Base-by-base conservation (phyloP, 1,140 invertebrate genomes). In the Schlechtendalia chinensis region DNA sequence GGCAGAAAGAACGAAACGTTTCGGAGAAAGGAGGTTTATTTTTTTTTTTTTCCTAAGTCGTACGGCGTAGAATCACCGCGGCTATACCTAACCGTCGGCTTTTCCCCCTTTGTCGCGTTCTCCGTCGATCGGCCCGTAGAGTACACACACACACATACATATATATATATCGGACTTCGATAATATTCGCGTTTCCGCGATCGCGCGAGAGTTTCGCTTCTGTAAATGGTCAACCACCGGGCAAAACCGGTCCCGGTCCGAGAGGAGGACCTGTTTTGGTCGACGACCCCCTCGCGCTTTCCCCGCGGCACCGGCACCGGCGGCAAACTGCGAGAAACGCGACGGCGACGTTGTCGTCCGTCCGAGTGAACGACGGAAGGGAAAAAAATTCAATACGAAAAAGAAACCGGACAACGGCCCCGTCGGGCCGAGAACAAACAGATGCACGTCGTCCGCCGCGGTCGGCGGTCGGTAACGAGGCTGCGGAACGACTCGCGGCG, bases 201-300 rank as follows among this genome's bases (percentile, higher is more conserved):
- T 67, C 74, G 22, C 74, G 22, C 16, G 56, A 77, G 56, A 77
- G 56, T 77, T 77, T 77, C 74, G 56, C n/a, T 77, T 77, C 74
- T 77, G 32, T 77, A 77, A 77, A 77, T 77, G 74, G 74, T 61
- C 54, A 77, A 61, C 32, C 56, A 27, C n/a, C 56, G 32, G 39
- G n/a, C 32, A 77, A 77, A 77, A 77, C 74, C 74, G 74, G 74
- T 77, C 74, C n/a, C n/a, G n/a, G n/a, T 19, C n/a, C 39, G 14
- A 39, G 32, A 39, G 32, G 32, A 24, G 45, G 54, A 77, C 54
- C 32, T n/a, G 74, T 77, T 77, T 77, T 77, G 54, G 74, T 77
- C 74, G 74, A 77, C 74, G 74, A 77, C 74, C 56, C 56, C 54
- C 74, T 77, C 56, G 47, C 74, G 59, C 8, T 39, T 61, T 61